Percentiles rank a stretch among this genome's conserved stretches.
These are phyloP conservation scores for Caenorhabditis sulstoni DNA, from an alignment of 2,888 invertebrate species.

Conservation along the genomic window DNA sequence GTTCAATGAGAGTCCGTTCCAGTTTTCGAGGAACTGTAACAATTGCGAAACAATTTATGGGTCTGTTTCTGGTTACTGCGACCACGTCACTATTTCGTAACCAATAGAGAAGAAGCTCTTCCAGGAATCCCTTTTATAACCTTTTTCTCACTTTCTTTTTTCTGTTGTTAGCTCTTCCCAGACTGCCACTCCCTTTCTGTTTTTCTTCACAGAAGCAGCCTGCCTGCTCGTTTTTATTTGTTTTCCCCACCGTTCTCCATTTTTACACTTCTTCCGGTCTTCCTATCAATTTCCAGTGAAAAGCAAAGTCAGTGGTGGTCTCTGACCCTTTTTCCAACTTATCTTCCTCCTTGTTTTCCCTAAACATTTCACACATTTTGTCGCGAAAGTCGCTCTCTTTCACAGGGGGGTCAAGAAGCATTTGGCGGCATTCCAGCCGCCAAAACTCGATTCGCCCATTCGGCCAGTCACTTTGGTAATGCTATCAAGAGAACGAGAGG, in stretches of 20 bases:
- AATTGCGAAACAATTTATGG: no score
- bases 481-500: neutral
- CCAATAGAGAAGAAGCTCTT: no score
- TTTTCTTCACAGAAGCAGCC: neutral
- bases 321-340: conserved; percentile 8
- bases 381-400: neutral
- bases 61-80: no score
- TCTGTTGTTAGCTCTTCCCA: neutral
- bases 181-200: neutral
- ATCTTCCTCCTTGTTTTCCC: conserved; percentile 8
- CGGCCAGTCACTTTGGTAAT: conserved; percentile 11
- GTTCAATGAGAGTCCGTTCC: neutral
- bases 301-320: neutral
- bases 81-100: no score
- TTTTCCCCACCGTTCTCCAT: neutral
- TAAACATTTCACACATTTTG: conserved; percentile 20
- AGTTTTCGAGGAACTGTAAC: conserved; percentile 1
- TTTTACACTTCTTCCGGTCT: conserved; percentile 1
- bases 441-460: conserved; percentile 4
- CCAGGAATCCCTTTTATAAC: no score
- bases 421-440: conserved; percentile 13
- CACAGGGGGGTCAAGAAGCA: conserved; percentile 31
- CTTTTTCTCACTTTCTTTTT: neutral
- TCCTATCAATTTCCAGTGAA: neutral
- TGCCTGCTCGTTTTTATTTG: neutral